phyloP scores from a whole-genome alignment of 2,113 vertebrate genomes.

The Catharus minimus region DNA sequence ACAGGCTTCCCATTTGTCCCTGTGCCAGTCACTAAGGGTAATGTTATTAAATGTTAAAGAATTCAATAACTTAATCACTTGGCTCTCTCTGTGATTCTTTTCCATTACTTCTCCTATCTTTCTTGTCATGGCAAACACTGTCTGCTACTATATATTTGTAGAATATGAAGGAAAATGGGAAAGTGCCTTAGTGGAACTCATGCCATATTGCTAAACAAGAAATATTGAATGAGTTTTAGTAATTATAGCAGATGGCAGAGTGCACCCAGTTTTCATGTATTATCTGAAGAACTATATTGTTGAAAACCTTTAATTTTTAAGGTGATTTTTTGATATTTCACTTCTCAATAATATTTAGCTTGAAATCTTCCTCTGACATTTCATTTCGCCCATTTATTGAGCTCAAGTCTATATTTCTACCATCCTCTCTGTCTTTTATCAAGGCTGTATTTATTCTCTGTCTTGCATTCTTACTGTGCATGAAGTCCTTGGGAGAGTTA shows the following conservation, averaged over 20 bases:
- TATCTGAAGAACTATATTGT: background rate
- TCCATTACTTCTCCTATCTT: slow-evolving; percentile 26
- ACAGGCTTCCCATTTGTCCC: background rate
- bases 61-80: slow-evolving; percentile 12
- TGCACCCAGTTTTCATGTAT: background rate
- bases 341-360: background rate
- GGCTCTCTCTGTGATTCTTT: slow-evolving; percentile 31
- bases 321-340: background rate
- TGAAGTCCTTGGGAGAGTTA: background rate
- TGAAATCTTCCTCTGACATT: background rate
- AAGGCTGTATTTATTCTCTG: background rate
- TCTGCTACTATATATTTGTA: slow-evolving; percentile 37
- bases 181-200: slow-evolving; percentile 18
- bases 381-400: background rate
- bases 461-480: background rate
- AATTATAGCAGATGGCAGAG: slow-evolving; percentile 1
- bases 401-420: background rate
- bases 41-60: background rate
- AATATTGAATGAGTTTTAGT: slow-evolving; percentile 18
- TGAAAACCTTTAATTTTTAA: background rate
- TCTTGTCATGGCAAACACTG: slow-evolving; percentile 27
- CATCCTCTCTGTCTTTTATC: background rate
- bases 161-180: slow-evolving; percentile 20
- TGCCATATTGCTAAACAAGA: slow-evolving; percentile 32
- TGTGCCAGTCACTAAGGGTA: background rate